These are phyloP conservation scores for Leptobrachium ailaonicum DNA, from an alignment of 2,113 vertebrate species.

Conservation along the genomic window DNA sequence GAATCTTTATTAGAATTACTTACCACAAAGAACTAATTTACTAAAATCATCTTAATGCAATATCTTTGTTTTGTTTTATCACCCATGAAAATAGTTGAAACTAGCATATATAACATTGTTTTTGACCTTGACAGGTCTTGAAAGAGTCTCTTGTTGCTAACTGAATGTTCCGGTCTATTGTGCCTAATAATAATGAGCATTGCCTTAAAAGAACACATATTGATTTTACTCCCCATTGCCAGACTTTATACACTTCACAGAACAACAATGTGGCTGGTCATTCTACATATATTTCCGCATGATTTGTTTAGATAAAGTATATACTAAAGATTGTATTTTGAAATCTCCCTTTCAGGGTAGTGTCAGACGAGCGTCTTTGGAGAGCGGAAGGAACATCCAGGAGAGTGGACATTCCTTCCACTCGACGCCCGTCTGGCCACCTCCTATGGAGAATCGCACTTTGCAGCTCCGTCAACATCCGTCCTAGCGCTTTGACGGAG, in stretches of 20 bases:
- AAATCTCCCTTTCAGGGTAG: no score
- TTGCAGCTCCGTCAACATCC: no score
- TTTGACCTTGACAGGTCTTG: constrained; percentile 53
- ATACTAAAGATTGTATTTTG: background rate
- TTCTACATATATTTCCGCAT: constrained; percentile 31
- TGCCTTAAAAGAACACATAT: constrained; percentile 50
- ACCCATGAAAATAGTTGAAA: constrained; percentile 11
- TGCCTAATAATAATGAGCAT: constrained; percentile 51
- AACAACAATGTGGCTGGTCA: constrained; percentile 39
- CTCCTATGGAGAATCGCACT: no score
- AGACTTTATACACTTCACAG: constrained; percentile 53
- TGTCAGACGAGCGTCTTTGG: no score
- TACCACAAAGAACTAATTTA: background rate
- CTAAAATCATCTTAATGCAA: fast-evolving
- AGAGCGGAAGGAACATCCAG: no score
- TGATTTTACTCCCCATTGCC: constrained; percentile 53
- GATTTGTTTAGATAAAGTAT: constrained; percentile 32
- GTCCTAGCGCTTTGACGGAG: no score
- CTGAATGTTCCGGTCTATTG: constrained; percentile 42
- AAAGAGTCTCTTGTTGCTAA: constrained; percentile 41
- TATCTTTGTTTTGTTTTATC: background rate
- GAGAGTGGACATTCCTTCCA: no score
- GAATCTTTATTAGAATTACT: background rate
- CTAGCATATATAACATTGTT: background rate
- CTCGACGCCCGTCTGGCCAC: no score